phyloP scores from a whole-genome alignment of 2,888 invertebrate species.

The Tipula confusa region DNA sequence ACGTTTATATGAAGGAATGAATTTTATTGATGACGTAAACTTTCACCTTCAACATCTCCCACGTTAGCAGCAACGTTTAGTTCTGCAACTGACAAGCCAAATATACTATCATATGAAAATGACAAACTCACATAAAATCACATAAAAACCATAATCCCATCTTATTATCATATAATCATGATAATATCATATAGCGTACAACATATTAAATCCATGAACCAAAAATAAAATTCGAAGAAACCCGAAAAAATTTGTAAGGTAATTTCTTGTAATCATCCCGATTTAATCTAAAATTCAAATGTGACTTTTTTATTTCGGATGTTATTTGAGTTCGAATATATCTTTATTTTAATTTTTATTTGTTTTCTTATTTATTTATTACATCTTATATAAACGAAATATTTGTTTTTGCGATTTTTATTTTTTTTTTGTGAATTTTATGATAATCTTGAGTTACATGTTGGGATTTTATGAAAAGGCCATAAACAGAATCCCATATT shows the following conservation, averaged over 20 bases:
- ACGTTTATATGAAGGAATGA: too few relatives aligned
- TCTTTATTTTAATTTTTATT: constrained; percentile 12
- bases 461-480: background rate
- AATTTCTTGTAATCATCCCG: constrained; percentile 20
- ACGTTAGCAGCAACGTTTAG: too few relatives aligned
- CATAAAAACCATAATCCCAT: constrained; percentile 3
- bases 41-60: too few relatives aligned
- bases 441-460: background rate
- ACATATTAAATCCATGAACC: background rate
- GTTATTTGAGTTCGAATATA: background rate
- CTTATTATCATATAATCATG: constrained; percentile 20
- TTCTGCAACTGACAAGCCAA: too few relatives aligned
- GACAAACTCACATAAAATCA: background rate
- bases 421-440: background rate
- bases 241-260: background rate
- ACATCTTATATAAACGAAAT: background rate
- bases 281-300: constrained; percentile 20
- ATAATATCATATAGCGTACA: background rate
- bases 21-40: too few relatives aligned
- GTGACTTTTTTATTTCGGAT: background rate
- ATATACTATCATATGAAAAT: too few relatives aligned
- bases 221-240: background rate
- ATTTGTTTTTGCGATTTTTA: background rate
- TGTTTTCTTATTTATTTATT: background rate
- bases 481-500: background rate